These are phyloP conservation scores for Martes martes DNA, from an alignment of 2,113 vertebrate genomes.

Conservation along the genomic window DNA sequence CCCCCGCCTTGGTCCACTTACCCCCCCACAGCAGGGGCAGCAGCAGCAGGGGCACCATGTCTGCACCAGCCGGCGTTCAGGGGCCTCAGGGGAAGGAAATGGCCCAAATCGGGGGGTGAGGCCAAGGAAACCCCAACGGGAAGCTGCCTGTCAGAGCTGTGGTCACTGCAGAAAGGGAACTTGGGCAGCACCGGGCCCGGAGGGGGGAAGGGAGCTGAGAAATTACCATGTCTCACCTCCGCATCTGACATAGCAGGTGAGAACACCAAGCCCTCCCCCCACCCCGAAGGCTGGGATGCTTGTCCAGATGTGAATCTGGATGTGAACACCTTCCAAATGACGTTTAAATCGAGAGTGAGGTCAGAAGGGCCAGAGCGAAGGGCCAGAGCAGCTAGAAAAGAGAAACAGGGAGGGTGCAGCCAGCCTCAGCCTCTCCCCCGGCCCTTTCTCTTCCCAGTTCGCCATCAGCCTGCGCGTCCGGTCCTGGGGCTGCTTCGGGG, in stretches of 20 bases:
- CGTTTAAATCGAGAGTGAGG: background rate
- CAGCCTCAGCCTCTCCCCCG: background rate
- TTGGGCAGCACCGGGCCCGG: rapidly evolving
- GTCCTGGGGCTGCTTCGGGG: background rate
- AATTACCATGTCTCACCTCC: no score
- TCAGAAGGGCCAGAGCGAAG: no score
- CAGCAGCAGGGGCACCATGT: conserved; percentile 10
- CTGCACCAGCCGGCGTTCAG: rapidly evolving
- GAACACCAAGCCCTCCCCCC: background rate
- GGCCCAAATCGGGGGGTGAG: rapidly evolving
- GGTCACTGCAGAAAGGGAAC: background rate
- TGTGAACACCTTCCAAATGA: background rate
- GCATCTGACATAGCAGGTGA: background rate
- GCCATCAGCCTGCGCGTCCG: background rate
- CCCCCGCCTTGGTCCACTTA: background rate
- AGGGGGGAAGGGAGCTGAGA: no score
- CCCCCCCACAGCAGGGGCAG: background rate
- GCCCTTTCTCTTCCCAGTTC: background rate
- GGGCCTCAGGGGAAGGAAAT: background rate
- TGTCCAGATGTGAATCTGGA: background rate
- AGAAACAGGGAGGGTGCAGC: background rate
- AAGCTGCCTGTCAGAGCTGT: background rate
- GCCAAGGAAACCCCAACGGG: background rate
- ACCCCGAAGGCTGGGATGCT: background rate
- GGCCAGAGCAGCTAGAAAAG: background rate